phyloP scores from a whole-genome alignment of 2,888 invertebrate species.

The Reticulitermes lucifugus region DNA sequence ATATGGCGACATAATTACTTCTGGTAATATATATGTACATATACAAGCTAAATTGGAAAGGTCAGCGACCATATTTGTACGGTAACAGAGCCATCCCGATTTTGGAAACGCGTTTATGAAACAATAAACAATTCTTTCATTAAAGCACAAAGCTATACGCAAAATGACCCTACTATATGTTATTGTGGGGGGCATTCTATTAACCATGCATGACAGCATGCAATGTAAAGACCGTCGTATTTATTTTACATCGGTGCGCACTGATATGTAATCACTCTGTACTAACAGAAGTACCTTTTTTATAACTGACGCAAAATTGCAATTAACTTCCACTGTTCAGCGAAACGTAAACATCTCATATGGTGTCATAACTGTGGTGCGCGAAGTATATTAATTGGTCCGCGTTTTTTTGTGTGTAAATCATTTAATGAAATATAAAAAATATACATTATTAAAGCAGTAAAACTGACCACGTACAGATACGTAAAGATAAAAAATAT shows the following conservation, averaged over 20 bases:
- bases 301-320: too few relatives aligned
- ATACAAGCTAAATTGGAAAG: background rate
- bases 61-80: background rate
- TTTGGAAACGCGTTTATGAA: background rate
- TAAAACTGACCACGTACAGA: too few relatives aligned
- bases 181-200: background rate
- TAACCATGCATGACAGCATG: background rate
- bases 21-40: background rate
- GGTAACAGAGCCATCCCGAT: background rate
- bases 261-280: background rate
- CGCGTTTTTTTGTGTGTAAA: too few relatives aligned
- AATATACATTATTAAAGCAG: too few relatives aligned
- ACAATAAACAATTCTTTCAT: conserved; percentile 25
- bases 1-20: too few relatives aligned
- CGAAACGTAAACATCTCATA: too few relatives aligned
- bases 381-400: too few relatives aligned
- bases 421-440: too few relatives aligned
- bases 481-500: too few relatives aligned
- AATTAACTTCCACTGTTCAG: too few relatives aligned
- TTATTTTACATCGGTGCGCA: background rate
- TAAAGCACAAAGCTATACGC: conserved; percentile 20
- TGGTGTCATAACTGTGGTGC: too few relatives aligned
- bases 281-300: background rate
- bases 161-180: conserved; percentile 20
- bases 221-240: background rate